A percentile compares a stretch with the other conserved stretches of the same genome.
Conservation (phyloP, 2,797 vertebrate species). For the Pipistrellus pygmaeus region DNA sequence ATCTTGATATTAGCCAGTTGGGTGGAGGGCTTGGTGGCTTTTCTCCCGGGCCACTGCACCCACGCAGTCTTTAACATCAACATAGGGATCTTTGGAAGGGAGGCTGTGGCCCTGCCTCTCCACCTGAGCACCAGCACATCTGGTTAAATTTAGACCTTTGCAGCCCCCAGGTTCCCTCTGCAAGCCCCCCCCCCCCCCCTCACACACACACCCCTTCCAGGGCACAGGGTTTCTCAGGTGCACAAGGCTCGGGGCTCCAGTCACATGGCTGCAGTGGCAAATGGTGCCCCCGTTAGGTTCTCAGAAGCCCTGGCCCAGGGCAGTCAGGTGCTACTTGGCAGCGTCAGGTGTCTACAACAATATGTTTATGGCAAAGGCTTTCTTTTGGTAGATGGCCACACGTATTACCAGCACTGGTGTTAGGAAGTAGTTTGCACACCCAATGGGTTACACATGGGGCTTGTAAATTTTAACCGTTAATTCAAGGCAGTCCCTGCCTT, state of each 20-base stretch:
- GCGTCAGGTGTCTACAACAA: neutral
- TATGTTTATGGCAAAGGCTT: neutral
- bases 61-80: neutral
- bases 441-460: neutral
- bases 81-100: neutral
- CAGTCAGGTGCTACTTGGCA: neutral
- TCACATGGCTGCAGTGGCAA: neutral
- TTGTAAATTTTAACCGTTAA: neutral
- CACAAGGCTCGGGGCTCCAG: neutral
- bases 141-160: no score
- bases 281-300: fast-evolving
- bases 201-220: neutral
- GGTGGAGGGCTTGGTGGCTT: neutral
- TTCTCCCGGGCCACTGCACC: neutral
- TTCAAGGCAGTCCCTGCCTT: neutral
- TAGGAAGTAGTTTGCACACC: neutral
- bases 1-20: neutral
- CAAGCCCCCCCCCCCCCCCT: fast-evolving
- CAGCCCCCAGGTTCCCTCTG: neutral
- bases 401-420: fast-evolving
- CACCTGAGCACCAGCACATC: neutral
- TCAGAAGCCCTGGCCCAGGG: neutral
- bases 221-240: neutral
- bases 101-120: neutral
- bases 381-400: neutral